Conservation (phyloP, 53 echinoderm and acorn worm genomes). For the Henricia sp. region DNA sequence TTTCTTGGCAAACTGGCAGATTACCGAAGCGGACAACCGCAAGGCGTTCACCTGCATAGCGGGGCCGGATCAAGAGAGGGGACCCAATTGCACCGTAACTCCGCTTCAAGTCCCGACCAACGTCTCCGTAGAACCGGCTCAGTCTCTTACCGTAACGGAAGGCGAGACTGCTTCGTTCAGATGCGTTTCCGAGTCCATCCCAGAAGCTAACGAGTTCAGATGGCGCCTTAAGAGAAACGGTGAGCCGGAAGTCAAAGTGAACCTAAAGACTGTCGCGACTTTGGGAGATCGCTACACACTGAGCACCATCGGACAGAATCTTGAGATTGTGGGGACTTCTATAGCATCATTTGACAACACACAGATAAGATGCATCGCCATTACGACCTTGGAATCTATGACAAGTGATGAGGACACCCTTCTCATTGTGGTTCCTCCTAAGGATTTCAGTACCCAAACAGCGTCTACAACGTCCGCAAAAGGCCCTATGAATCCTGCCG, state of each 20-base stretch:
- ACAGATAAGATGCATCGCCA: constrained; percentile 1
- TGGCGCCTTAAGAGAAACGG: constrained; percentile 17
- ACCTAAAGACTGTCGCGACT: background rate
- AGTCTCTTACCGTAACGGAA: background rate
- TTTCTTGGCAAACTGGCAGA: background rate
- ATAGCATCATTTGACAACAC: constrained; percentile 1
- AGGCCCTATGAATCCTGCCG: background rate
- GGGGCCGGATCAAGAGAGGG: constrained; percentile 1
- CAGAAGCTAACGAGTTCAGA: constrained; percentile 25
- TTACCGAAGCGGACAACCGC: background rate
- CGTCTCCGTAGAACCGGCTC: background rate
- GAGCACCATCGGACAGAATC: background rate
- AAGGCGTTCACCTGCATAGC: constrained; percentile 34
- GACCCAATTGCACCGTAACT: constrained; percentile 9
- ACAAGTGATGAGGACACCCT: background rate
- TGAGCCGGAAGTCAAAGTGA: constrained; percentile 16
- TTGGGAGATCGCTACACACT: background rate
- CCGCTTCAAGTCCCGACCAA: constrained; percentile 12
- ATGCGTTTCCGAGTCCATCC: constrained; percentile 16
- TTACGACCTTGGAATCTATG: background rate
- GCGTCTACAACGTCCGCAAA: background rate
- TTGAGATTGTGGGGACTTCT: background rate
- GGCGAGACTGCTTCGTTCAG: constrained; percentile 9
- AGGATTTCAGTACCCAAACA: too few species aligned
- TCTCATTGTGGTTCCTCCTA: constrained; percentile 2